These are phyloP conservation scores for Spizaetus ornatus DNA, from an alignment of 2,113 vertebrate genomes.

Conservation along the genomic window DNA sequence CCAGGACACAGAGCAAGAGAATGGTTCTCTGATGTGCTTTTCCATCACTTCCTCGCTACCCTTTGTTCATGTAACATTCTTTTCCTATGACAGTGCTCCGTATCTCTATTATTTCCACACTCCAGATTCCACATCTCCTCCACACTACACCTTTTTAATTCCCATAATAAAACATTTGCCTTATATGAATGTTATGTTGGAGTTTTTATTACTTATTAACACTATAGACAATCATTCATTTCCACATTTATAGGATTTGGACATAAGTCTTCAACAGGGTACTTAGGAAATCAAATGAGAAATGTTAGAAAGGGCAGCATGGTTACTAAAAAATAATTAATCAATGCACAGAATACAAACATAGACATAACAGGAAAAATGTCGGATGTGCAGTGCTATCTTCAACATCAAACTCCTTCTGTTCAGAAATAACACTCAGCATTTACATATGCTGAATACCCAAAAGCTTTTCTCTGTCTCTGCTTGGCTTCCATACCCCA, in stretches of 20 bases:
- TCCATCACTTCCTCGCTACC: background rate
- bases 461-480: background rate
- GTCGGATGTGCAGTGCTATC: background rate
- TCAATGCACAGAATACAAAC: background rate
- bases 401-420: background rate
- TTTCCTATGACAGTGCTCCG: background rate
- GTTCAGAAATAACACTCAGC: background rate
- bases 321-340: background rate
- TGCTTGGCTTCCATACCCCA: background rate
- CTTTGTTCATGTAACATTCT: constrained; percentile 10
- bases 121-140: background rate
- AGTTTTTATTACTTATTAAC: background rate
- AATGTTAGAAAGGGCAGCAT: background rate
- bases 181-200: background rate
- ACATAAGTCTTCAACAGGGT: background rate
- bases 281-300: background rate
- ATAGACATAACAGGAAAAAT: background rate
- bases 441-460: background rate
- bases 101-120: background rate
- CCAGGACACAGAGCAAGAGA: background rate
- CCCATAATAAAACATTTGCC: background rate
- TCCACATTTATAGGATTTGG: background rate
- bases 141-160: background rate
- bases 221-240: background rate
- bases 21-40: constrained; percentile 44